These are phyloP conservation scores for Drosophila demipolita DNA, from an alignment of 2,888 invertebrate species.

Conservation along the genomic window DNA sequence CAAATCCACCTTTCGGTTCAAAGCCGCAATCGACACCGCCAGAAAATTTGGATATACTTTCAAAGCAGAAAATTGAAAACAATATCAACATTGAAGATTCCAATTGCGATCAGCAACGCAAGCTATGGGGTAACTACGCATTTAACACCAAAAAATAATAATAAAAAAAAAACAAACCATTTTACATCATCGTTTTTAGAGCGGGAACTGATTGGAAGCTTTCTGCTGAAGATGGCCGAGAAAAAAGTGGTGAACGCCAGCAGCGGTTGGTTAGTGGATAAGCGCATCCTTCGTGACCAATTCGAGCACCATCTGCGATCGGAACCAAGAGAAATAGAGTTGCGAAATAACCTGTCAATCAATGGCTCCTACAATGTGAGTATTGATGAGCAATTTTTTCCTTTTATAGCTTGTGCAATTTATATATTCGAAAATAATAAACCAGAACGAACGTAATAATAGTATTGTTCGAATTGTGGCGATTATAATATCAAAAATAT, in stretches of 20 bases:
- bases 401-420: no score
- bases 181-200: conserved; percentile 38
- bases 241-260: conserved; percentile 53
- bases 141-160: not conserved
- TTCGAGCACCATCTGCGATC: conserved; percentile 46
- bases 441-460: not conserved
- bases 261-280: conserved; percentile 66
- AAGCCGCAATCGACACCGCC: conserved; percentile 56
- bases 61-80: conserved; percentile 7
- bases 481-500: not conserved
- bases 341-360: conserved; percentile 28
- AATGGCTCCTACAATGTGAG: conserved; percentile 67
- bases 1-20: conserved; percentile 22
- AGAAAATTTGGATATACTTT: not conserved
- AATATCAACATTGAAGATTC: conserved; percentile 12
- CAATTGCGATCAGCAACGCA: conserved; percentile 11
- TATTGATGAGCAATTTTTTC: conserved; percentile 8
- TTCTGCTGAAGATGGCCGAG: conserved; percentile 67
- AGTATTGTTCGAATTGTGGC: no score
- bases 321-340: conserved; percentile 24
- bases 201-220: conserved; percentile 69
- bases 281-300: conserved; percentile 48
- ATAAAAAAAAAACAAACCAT: not conserved
- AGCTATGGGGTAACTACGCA: conserved; percentile 55
- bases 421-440: not conserved